These are phyloP conservation scores for Melanaphis sacchari DNA, from an alignment of 1,140 invertebrate species.

Conservation along the genomic window DNA sequence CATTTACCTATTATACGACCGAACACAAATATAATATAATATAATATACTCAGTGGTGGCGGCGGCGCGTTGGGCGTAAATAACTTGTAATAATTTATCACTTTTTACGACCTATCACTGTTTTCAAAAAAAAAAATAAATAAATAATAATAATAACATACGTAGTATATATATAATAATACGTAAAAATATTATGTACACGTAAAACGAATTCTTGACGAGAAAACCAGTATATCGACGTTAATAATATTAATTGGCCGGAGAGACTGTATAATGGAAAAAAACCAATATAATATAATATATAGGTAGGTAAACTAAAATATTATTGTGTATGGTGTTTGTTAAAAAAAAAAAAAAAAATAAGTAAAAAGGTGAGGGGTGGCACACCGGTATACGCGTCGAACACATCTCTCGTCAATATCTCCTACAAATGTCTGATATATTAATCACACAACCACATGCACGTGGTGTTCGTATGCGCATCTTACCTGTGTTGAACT, in stretches of 20 bases:
- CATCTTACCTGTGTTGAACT: neutral
- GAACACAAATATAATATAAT: constrained; percentile 25
- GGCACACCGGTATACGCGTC: neutral
- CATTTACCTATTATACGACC: constrained; percentile 36
- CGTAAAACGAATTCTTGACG: constrained; percentile 53
- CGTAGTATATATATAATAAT: neutral
- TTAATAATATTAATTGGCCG: constrained; percentile 34
- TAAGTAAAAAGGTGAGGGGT: neutral
- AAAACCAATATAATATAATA: neutral
- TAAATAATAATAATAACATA: constrained; percentile 32
- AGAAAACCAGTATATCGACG: constrained; percentile 53
- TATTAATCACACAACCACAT: neutral
- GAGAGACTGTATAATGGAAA: neutral
- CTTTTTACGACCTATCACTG: constrained; percentile 55
- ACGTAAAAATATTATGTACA: neutral
- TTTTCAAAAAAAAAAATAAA: constrained; percentile 30
- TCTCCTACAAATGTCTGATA: neutral
- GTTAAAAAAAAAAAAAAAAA: neutral
- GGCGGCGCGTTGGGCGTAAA: constrained; percentile 42
- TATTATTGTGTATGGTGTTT: neutral
- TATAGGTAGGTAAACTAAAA: neutral
- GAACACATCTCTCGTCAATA: neutral
- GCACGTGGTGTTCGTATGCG: no score
- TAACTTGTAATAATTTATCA: constrained; percentile 57
- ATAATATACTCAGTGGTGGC: neutral